Evolutionary conservation across 2,888 invertebrate genomes (phyloP), one percentile per base, ranked within the genome.

Genomic region (Buathra laborator): DNA sequence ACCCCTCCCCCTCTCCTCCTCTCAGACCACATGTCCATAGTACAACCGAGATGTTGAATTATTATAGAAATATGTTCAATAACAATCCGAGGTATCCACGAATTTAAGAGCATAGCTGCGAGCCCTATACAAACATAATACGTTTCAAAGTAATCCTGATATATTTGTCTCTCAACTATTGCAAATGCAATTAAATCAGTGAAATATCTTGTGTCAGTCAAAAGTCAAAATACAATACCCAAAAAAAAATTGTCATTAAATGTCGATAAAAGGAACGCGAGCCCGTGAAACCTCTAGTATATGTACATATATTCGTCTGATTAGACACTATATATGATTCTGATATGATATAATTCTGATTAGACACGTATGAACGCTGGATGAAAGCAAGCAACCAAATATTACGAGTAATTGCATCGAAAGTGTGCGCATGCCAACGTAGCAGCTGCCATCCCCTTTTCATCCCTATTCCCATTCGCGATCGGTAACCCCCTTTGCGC

Each of bases 361-460:
- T 59, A 59, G 24, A 37, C 46, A 4, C 24, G 29, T 14, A 67
- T 53, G 46, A 19, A 37, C n/a, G 19, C 9, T 44, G 62, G 51
- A 62, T 83, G 48, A n/a, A 32, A 67, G 43, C 46, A 12, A 77
- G 59, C 67, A 64, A 46, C 64, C 72, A 68, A 74, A 67, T 44
- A 74, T 53, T 48, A 68, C 5, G 14, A 16, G 24, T 78, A 78
- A 83, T 78, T 74, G 59, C 48, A n/a, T 24, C 72, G 67, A 71
- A 83, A 59, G 59, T 72, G 56, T 77, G 66, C 56, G 46, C 37
- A 67, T 4, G 32, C 16, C 16, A 48, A 43, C 67, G 71, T 72
- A 67, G 48, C 77, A 24, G 67, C 59, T 72, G 66, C 48, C 37
- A 59, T 37, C 6, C 56, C 56, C 44, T 56, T 44, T 19, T 12